Conservation (phyloP, 2,888 invertebrate genomes). For the Polyploca ridens region DNA sequence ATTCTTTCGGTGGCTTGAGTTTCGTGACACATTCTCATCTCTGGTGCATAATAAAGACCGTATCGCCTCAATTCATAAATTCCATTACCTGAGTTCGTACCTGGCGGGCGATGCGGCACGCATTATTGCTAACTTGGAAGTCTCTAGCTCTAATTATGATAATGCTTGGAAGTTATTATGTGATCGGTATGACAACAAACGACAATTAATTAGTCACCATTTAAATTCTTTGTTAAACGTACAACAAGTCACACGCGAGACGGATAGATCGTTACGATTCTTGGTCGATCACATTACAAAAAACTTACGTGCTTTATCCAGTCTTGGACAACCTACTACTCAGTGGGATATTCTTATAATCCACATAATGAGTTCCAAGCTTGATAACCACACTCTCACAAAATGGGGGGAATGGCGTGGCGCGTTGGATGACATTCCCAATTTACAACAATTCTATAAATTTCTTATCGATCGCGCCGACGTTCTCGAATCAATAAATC, state of each 20-base stretch:
- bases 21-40: constrained; percentile 27
- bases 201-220: constrained; percentile 33
- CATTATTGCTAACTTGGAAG: constrained; percentile 31
- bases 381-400: background rate
- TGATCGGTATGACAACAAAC: constrained; percentile 28
- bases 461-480: too few species aligned
- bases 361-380: background rate
- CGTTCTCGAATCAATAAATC: too few species aligned
- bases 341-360: constrained; percentile 23
- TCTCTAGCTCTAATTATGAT: constrained; percentile 25
- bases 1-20: constrained; percentile 35
- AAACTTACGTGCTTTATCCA: constrained; percentile 26
- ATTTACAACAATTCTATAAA: too few species aligned
- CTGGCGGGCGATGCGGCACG: constrained; percentile 31
- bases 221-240: constrained; percentile 33
- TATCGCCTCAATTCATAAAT: constrained; percentile 25
- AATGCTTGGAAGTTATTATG: constrained; percentile 27
- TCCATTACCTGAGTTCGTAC: constrained; percentile 33
- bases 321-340: constrained; percentile 24
- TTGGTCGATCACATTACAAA: constrained; percentile 36
- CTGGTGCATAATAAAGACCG: constrained; percentile 33
- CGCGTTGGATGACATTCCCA: too few species aligned
- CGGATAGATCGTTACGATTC: constrained; percentile 29
- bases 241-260: constrained; percentile 23
- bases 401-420: background rate